Base-by-base conservation (phyloP, 2,888 invertebrate genomes). In the Drosophila kokeensis region DNA sequence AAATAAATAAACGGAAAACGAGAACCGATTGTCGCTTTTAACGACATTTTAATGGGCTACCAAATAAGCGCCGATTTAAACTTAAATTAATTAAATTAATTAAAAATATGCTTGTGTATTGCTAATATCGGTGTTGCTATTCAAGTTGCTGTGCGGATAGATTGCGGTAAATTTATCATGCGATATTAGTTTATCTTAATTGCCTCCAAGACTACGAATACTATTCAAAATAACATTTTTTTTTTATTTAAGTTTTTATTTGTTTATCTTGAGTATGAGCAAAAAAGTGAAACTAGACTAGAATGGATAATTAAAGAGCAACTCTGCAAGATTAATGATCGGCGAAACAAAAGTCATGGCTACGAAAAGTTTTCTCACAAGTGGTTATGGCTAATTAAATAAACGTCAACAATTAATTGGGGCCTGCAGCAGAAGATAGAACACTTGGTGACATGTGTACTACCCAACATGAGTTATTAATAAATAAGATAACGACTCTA, bases 31-130 rank as follows among this genome's bases (percentile, higher is more conserved):
- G 69, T 74, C 74, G 79, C 62, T 73, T 72, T 84, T 89, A 89
- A 84, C 82, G 87, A 79, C 90, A 87, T 84, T 84, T 84, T 84
- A 84, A 84, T 84, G 88, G 82, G 85, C 79, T 67, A 76, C 82
- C 76, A 84, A 89, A 84, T 81, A 73, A 63, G 74, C 76, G 57
- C 58, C 76, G 72, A 76, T 76, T 84, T 81, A 61, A 76, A 50
- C 70, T 61, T 48, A 64, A 83, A 83, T 87, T 82, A 84, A 84
- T 76, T 69, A 70, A 89, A 69, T 84, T 69, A 84, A 89, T 87
- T 84, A 71, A 81, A 82, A 68, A 76, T 67, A 50, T 68, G 38
- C 36, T 30, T 58, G 54, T 57, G 36, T 63, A 29, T 34, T 45
- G 40, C 7, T 45, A n/a, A 32, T 36, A 48, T 53, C 18, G 24